Base-by-base conservation (phyloP, 2,113 vertebrate genomes). In the Hystrix brachyura region DNA sequence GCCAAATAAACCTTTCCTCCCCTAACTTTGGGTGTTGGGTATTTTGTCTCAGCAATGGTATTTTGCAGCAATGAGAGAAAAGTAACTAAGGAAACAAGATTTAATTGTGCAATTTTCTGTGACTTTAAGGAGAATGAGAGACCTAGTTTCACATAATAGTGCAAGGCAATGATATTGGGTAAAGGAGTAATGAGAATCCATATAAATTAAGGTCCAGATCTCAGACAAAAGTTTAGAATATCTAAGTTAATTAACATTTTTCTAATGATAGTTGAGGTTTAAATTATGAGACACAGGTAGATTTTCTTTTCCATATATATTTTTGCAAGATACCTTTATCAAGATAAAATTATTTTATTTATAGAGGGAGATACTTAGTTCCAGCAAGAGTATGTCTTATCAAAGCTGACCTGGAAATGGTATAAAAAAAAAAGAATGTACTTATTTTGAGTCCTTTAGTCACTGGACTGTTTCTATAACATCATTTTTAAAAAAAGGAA, bases 81-180 rank as follows among this genome's bases (percentile, higher is more conserved):
- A 38, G 38, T 38, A 38, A 38, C 38, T 38, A 38, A 38, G 38
- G 38, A 38, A 38, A 38, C 38, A 38, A 60, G 59, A 71, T 91
- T 95, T 95, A 96, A 95, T 97, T 94, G 69, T 82, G 43, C 53
- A 91, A 85, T 91, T 93, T 94, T 1, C 29, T 89, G 19, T 65
- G 82, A 91, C 46, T 93, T 95, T 80, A 95, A 96, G 78, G 71
- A 78, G 55, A 94, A 86, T 78, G 69, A 84, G 60, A 95, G 55
- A 65, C 21, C 25, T 69, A 10, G 1, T 87, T 93, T 96, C 34
- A 67, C 38, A 72, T 72, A 53, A 23, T 86, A 86, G 85, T 87
- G 32, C 38, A 89, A 86, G 60, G 14, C 60, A 96, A 93, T 21
- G 34, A 32, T 60, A 78, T 55, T 85, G 43, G 67, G 38, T 29